phyloP scores from a whole-genome alignment of 2,888 invertebrate genomes.

The Aphidius colemani region DNA sequence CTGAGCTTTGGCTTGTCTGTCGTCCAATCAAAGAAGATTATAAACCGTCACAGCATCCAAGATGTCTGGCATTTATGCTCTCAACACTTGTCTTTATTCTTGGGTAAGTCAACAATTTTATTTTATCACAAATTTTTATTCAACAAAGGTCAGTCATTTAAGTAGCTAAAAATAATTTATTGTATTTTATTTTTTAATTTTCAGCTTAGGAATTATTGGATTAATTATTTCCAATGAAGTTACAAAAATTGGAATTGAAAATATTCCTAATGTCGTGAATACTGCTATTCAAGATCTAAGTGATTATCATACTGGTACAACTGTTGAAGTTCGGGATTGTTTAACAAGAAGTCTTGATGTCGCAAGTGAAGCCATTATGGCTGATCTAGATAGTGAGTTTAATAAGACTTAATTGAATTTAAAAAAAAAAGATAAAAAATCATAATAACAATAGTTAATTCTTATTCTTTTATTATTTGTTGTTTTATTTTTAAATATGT shows the following conservation, averaged over 20 bases:
- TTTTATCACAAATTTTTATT: neutral
- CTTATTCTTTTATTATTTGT: neutral
- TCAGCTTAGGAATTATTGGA: slow-evolving; percentile 65
- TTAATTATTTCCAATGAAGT: slow-evolving; percentile 71
- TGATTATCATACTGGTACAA: slow-evolving; percentile 68
- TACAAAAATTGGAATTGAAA: slow-evolving; percentile 64
- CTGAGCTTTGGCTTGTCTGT: slow-evolving; percentile 64
- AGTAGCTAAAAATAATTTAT: neutral
- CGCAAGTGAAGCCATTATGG: slow-evolving; percentile 66
- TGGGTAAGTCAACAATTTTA: slow-evolving; percentile 31
- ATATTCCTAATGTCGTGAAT: slow-evolving; percentile 63
- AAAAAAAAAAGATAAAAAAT: neutral
- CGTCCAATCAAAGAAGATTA: slow-evolving; percentile 52
- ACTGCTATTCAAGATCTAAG: slow-evolving; percentile 67
- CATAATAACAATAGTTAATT: neutral
- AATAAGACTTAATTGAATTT: slow-evolving; percentile 4
- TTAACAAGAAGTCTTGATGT: slow-evolving; percentile 67
- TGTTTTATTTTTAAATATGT: neutral
- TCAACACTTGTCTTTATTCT: slow-evolving; percentile 50
- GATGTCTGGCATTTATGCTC: slow-evolving; percentile 51
- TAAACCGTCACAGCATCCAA: slow-evolving; percentile 48
- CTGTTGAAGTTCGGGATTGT: slow-evolving; percentile 67
- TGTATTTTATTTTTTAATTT: neutral
- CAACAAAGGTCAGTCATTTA: neutral
- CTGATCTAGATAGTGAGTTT: slow-evolving; percentile 69